Percentiles rank a stretch among this genome's conserved stretches.
These are phyloP conservation scores for Coendou prehensilis DNA, from an alignment of 2,797 vertebrate genomes.

Conservation along the genomic window DNA sequence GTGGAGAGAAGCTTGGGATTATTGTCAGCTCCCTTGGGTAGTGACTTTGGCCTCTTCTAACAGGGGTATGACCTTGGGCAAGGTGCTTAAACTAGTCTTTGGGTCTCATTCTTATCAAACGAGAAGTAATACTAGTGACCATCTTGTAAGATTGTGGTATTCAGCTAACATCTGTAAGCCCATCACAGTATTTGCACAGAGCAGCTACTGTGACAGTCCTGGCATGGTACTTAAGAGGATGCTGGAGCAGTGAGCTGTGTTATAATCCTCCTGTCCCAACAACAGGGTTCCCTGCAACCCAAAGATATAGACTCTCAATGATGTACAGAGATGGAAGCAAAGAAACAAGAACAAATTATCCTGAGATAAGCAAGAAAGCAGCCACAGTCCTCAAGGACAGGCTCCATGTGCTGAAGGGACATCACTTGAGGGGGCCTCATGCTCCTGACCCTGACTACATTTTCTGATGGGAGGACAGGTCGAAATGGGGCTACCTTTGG, in stretches of 20 bases:
- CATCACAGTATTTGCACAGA: neutral
- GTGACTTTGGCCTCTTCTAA: no score
- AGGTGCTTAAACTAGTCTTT: neutral
- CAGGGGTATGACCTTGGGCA: neutral
- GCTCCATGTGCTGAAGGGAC: fast-evolving
- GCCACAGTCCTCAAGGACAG: fast-evolving
- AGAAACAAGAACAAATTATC: fast-evolving
- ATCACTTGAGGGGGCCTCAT: fast-evolving
- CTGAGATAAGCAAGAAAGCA: neutral
- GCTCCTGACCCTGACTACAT: fast-evolving
- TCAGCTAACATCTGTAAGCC: neutral
- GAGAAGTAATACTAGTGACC: neutral
- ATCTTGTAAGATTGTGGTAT: neutral
- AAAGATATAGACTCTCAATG: fast-evolving
- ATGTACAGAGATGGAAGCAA: no score
- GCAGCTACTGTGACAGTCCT: fast-evolving
- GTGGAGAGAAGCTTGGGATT: neutral
- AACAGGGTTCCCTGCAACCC: no score
- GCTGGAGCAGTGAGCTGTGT: neutral
- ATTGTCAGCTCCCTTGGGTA: neutral
- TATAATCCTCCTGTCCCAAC: fast-evolving
- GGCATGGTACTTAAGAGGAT: neutral
- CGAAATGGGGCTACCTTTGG: fast-evolving
- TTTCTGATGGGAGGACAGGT: neutral
- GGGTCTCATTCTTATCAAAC: neutral